These are phyloP conservation scores for Keiferia lycopersicella DNA, from an alignment of 2,888 invertebrate genomes.

Conservation along the genomic window DNA sequence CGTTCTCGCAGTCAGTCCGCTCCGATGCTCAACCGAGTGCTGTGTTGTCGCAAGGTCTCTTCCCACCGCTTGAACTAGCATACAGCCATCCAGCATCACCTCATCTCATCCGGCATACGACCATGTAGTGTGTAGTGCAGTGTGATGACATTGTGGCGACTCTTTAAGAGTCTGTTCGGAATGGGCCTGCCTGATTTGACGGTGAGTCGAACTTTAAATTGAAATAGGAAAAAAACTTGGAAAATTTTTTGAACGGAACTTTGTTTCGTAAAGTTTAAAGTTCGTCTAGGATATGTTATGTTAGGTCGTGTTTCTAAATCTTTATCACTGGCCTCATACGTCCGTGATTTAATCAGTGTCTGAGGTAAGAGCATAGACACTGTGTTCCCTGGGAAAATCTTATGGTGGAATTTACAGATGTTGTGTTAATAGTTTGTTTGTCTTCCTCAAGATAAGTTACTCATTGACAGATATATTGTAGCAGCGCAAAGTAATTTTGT, in stretches of 20 bases:
- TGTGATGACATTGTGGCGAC: slow-evolving; percentile 74
- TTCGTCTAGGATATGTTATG: neutral
- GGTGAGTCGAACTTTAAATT: slow-evolving; percentile 57
- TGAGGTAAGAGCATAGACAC: too few species aligned
- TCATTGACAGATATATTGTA: neutral
- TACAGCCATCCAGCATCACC: neutral
- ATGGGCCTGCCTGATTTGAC: slow-evolving; percentile 75
- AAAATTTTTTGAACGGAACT: neutral
- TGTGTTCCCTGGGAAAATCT: too few species aligned
- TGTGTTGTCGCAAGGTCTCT: slow-evolving; percentile 74
- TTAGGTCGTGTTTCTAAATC: too few species aligned
- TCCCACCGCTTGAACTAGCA: slow-evolving; percentile 28
- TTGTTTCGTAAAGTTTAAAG: neutral
- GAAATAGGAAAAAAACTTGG: neutral
- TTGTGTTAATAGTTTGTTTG: neutral
- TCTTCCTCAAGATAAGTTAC: neutral
- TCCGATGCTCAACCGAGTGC: slow-evolving; percentile 73
- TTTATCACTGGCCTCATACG: too few species aligned
- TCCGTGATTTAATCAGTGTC: too few species aligned
- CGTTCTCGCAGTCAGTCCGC: slow-evolving; percentile 31
- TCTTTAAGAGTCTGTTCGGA: slow-evolving; percentile 60
- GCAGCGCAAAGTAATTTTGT: neutral
- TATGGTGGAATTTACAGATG: neutral
- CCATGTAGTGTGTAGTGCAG: slow-evolving; percentile 37
- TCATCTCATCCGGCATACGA: neutral